Evolutionary conservation across 1,140 invertebrate species (phyloP), one percentile per base, ranked within the genome.

Genomic region (Choristoneura fumiferana): DNA sequence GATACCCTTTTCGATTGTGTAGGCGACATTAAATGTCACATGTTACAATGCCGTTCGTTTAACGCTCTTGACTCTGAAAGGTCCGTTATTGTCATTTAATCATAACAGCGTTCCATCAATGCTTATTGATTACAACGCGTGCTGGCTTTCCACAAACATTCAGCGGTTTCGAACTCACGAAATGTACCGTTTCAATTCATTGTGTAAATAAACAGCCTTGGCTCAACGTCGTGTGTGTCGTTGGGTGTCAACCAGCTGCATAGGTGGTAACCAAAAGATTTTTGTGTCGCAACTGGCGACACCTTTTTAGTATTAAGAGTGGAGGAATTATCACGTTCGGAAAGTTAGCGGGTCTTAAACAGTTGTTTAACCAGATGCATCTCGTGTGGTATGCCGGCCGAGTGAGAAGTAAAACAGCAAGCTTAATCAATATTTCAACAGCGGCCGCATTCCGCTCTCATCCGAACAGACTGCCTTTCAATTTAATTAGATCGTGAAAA

Each of bases 401-500:
- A 57, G 45, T 52, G 57, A 66, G 65, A 68, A 61, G 70, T 63
- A 70, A 68, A 60, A 76, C 68, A 81, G 72, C 75, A 78, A 77
- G 76, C 67, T 67, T 72, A 81, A 76, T 79, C 74, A 76, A 81
- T 76, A 73, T 79, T 77, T 58, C 43, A 59, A 59, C 76, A 73
- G 62, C 69, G 78, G 62, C 80, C 76, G 75, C 76, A 81, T 83
- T 83, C 78, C 74, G 45, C 39, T 61, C 63, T 71, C 76, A 78
- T 78, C 67, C 73, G 69, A 69, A 58, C 54, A 54, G 57, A 62
- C 73, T 69, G 70, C 57, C 76, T 78, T 82, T 76, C 76, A 67
- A 75, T 78, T 80, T 82, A 82, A 82, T 82, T 78, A 78, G 72
- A 82, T 78, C 73, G 76, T 80, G 72, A 77, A 82, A 78, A 78